These are phyloP conservation scores for Aricia artaxerxes DNA, from an alignment of 2,888 invertebrate species.

Conservation along the genomic window DNA sequence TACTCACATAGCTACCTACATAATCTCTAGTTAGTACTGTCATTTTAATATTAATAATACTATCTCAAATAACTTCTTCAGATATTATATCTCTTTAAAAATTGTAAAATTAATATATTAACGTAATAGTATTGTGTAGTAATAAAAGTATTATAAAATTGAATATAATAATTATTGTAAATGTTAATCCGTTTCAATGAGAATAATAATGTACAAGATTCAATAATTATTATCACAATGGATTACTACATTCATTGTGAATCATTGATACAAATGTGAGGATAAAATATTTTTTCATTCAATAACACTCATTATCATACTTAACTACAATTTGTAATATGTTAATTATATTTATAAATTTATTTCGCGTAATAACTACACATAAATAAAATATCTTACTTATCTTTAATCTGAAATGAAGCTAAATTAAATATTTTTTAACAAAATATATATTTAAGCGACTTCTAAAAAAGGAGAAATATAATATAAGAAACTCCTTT, in stretches of 20 bases:
- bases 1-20: too few species aligned
- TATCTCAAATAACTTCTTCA: too few species aligned
- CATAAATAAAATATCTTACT: too few species aligned
- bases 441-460: too few species aligned
- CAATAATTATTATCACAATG: neutral
- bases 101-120: too few species aligned
- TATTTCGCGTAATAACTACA: neutral
- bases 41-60: too few species aligned
- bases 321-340: neutral
- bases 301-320: neutral
- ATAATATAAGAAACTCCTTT: too few species aligned
- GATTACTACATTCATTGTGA: neutral
- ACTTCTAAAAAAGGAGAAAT: too few species aligned
- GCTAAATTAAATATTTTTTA: too few species aligned
- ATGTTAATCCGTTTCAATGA: neutral
- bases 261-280: neutral
- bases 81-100: too few species aligned
- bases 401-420: too few species aligned
- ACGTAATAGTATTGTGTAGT: neutral
- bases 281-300: neutral
- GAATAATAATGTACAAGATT: neutral
- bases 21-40: too few species aligned
- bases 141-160: neutral
- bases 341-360: neutral
- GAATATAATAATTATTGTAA: neutral